Conservation (phyloP, 2,888 invertebrate genomes). For the Tanypteryx hageni region DNA sequence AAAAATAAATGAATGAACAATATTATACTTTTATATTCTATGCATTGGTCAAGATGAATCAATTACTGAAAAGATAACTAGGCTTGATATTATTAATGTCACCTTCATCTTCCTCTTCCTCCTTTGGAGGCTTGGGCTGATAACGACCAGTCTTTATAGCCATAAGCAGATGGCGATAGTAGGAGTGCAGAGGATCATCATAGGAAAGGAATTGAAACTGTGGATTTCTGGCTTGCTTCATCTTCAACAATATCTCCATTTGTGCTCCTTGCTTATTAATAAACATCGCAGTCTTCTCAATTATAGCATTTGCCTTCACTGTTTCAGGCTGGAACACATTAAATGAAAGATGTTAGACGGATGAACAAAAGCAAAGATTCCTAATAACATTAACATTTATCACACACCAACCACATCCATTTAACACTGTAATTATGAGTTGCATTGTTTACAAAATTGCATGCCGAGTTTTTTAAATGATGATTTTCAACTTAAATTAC, state of each 20-base stretch:
- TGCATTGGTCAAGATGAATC: no score
- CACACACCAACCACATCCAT: not conserved
- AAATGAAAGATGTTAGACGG: not conserved
- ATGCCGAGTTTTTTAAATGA: not conserved
- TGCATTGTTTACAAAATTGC: no score
- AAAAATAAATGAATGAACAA: no score
- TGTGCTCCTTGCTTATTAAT: conserved; percentile 94
- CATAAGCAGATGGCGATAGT: conserved; percentile 88
- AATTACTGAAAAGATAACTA: no score
- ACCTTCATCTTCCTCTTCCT: conserved; percentile 55
- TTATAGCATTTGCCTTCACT: conserved; percentile 92
- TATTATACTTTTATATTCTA: no score
- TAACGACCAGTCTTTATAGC: conserved; percentile 84
- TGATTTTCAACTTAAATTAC: not conserved
- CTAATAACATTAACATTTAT: not conserved
- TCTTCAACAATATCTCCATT: conserved; percentile 99
- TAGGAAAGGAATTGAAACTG: conserved; percentile 96
- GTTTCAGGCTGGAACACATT: conserved; percentile 84
- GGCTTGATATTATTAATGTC: not conserved
- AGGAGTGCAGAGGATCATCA: conserved; percentile 89
- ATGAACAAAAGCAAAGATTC: not conserved
- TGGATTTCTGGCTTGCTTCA: conserved; percentile 95
- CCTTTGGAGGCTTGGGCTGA: conserved; percentile 73
- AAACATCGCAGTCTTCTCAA: conserved; percentile 95
- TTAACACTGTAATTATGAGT: not conserved